These are phyloP conservation scores for Solenodon paradoxus DNA, from an alignment of 2,113 vertebrate species.

Conservation along the genomic window DNA sequence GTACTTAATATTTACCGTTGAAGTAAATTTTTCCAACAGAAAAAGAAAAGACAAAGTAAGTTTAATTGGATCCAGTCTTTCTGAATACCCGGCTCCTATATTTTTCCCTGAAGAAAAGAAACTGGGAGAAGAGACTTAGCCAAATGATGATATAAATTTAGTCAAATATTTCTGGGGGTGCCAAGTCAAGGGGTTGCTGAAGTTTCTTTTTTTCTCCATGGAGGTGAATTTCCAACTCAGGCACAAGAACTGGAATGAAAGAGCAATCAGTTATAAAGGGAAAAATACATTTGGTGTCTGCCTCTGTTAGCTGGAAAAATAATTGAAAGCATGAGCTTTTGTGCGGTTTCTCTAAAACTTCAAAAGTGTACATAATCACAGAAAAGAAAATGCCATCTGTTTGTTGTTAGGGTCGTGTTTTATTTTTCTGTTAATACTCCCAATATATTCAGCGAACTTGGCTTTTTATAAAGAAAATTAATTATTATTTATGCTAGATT, in stretches of 20 bases:
- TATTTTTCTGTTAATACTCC: constrained; percentile 81
- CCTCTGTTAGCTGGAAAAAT: constrained; percentile 80
- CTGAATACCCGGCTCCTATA: constrained; percentile 18
- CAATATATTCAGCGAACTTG: constrained; percentile 75
- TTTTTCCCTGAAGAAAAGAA: constrained; percentile 44
- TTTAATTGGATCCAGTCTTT: constrained; percentile 65
- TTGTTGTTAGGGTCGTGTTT: constrained; percentile 83
- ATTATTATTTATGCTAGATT: constrained; percentile 73
- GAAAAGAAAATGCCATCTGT: constrained; percentile 82
- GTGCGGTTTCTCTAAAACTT: constrained; percentile 81
- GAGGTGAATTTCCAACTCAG: constrained; percentile 74
- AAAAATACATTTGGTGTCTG: constrained; percentile 81
- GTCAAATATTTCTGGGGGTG: constrained; percentile 70
- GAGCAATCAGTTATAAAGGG: constrained; percentile 82
- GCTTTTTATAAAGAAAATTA: constrained; percentile 77
- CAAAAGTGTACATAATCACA: constrained; percentile 82
- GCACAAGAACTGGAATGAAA: constrained; percentile 73
- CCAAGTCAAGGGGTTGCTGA: constrained; percentile 65
- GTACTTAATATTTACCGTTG: constrained; percentile 15
- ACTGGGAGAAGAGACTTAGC: background rate
- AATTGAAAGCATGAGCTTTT: constrained; percentile 86
- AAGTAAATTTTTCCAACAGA: constrained; percentile 1
- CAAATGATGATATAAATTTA: constrained; percentile 75
- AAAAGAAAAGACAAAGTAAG: constrained; percentile 32
- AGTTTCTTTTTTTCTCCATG: constrained; percentile 76